Evolutionary conservation across 2,113 vertebrate species (phyloP), one percentile per base, ranked within the genome.

Genomic region (Capreolus pygargus): DNA sequence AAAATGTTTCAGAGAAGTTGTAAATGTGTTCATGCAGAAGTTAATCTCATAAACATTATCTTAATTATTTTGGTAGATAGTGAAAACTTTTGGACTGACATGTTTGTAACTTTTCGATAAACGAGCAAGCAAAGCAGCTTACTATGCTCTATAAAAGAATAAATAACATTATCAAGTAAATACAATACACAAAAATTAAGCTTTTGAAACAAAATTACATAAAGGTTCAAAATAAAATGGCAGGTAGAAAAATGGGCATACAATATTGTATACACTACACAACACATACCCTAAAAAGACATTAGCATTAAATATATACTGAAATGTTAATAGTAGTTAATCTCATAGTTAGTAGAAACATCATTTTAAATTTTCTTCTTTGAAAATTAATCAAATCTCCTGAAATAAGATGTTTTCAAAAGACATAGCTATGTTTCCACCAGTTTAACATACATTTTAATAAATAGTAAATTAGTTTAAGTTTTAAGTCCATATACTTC

Each of bases 141-240:
- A 89, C 70, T 91, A n/a, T 78, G 57, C 11, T 89, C 84, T 87
- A 17, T 57, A n/a, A 97, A 98, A 97, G 5, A 95, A 58, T 94
- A 78, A 90, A 52, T 95, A 78, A 92, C 96, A 92, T 30, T 92
- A 61, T 91, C 76, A 83, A 97, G 78, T 97, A 86, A 97, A 95
- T 89, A 95, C 3, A 96, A 81, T 28, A 2, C 43, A 92, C 27
- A 89, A 70, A 94, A 94, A 91, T 47, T 79, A 84, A 96, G 15
- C 21, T 54, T 91, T n/a, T 61, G 64, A 94, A 94, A 86, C 15
- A 19, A 92, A 89, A 85, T 60, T 12, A 58, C 11, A 55, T 54
- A 89, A 92, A 90, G 15, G 3, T 52, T 86, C 47, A 92, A 8
- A 96, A 57, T 50, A 76, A 95, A 95, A 82, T 39, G 6, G 11